Percentiles rank a stretch among this genome's conserved stretches.
These are phyloP conservation scores for Sorex maritimensis DNA, from an alignment of 2,797 vertebrate species.

Conservation along the genomic window DNA sequence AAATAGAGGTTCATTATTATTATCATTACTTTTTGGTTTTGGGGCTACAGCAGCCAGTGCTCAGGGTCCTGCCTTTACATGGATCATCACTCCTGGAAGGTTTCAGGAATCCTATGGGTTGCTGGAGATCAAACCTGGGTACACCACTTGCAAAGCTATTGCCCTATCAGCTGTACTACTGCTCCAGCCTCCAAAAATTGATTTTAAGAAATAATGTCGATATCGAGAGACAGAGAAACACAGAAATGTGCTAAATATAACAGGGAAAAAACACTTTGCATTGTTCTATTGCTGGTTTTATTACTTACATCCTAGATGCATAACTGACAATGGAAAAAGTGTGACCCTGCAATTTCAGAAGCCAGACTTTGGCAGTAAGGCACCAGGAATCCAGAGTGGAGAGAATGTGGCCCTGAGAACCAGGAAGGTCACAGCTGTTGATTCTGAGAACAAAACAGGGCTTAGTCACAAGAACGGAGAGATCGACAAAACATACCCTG, in stretches of 20 bases:
- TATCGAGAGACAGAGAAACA: background rate
- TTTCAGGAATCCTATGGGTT: too few species aligned
- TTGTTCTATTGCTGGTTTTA: background rate
- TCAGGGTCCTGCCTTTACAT: too few species aligned
- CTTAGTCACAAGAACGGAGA: background rate
- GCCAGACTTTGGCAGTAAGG: background rate
- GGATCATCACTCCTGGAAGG: too few species aligned
- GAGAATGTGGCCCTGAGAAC: background rate
- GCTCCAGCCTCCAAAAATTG: too few species aligned
- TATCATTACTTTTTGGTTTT: too few species aligned
- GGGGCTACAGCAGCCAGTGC: too few species aligned
- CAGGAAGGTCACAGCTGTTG: background rate
- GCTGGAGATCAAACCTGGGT: too few species aligned
- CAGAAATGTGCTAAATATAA: background rate
- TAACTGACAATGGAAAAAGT: background rate
- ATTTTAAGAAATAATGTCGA: too few species aligned
- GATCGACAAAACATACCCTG: background rate
- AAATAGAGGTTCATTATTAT: too few species aligned
- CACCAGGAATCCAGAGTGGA: background rate
- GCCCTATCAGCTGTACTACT: too few species aligned
- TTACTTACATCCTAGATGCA: background rate
- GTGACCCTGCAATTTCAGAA: slow-evolving; percentile 36
- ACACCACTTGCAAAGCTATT: too few species aligned
- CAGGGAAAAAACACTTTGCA: too few species aligned
- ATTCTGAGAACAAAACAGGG: background rate